Percentiles rank a stretch among this genome's conserved stretches.
These are phyloP conservation scores for Anolis sagrei DNA, from an alignment of 2,113 vertebrate species.

Conservation along the genomic window DNA sequence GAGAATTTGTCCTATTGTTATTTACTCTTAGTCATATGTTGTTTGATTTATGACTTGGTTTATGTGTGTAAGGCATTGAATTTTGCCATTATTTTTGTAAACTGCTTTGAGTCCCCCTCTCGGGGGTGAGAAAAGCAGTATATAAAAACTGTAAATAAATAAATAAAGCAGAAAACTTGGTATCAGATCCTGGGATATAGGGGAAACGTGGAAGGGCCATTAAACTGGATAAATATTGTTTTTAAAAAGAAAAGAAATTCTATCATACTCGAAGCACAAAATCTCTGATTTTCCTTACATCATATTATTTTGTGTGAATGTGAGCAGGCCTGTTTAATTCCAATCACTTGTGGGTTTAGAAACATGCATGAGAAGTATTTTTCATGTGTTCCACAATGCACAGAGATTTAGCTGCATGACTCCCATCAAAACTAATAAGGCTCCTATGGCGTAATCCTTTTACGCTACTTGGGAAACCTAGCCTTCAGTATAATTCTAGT, in stretches of 20 bases:
- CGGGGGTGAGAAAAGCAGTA: too few relatives aligned
- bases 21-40: too few relatives aligned
- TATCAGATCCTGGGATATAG: too few relatives aligned
- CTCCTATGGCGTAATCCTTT: slow-evolving; percentile 41
- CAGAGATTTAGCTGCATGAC: slow-evolving; percentile 9
- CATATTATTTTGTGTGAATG: background rate
- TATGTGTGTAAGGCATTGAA: too few relatives aligned
- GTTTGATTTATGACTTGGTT: too few relatives aligned
- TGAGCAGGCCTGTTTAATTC: background rate
- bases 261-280: background rate
- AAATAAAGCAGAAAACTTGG: too few relatives aligned
- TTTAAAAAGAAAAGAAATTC: background rate
- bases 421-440: slow-evolving; percentile 42
- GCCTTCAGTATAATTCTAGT: slow-evolving; percentile 26
- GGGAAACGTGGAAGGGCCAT: too few relatives aligned
- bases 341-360: slow-evolving; percentile 29
- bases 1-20: too few relatives aligned
- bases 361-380: slow-evolving; percentile 25
- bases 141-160: too few relatives aligned
- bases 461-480: slow-evolving; percentile 41
- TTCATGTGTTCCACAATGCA: background rate
- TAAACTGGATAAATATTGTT: background rate
- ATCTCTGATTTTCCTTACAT: background rate
- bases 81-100: too few relatives aligned
- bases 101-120: too few relatives aligned